Conservation (phyloP, 2,113 vertebrate species). For the Oncorhynchus mykiss region DNA sequence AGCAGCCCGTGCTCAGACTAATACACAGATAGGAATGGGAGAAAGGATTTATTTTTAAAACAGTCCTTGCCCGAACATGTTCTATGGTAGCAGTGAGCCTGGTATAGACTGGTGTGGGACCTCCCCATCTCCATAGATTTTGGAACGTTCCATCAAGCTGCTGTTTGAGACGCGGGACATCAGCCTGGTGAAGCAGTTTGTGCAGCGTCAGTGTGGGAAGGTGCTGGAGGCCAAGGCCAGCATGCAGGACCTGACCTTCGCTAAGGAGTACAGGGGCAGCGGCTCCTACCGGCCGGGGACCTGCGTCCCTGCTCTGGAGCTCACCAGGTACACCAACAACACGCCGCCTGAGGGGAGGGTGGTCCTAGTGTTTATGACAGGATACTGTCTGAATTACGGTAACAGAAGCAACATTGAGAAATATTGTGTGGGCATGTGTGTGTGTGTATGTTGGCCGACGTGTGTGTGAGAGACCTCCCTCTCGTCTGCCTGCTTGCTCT, state of each 20-base stretch:
- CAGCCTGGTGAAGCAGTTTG: conserved; percentile 94
- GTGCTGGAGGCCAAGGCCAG: conserved; percentile 91
- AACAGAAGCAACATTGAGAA: too few species aligned
- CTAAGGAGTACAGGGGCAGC: conserved; percentile 95
- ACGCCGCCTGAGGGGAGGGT: too few species aligned
- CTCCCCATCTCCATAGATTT: conserved; percentile 76
- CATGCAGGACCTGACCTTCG: conserved; percentile 96
- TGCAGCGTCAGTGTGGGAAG: conserved; percentile 93
- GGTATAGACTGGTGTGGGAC: conserved; percentile 1
- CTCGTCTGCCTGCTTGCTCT: not conserved
- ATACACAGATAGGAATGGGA: conserved; percentile 13
- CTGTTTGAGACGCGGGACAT: conserved; percentile 97
- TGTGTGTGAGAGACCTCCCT: not conserved
- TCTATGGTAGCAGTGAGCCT: not conserved
- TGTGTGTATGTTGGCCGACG: not conserved
- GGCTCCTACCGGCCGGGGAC: conserved; percentile 87
- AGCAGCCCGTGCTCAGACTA: not conserved
- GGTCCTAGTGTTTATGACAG: too few species aligned
- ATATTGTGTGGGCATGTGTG: not conserved
- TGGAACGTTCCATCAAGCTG: conserved; percentile 96
- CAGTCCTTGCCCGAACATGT: too few species aligned
- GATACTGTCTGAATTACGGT: too few species aligned
- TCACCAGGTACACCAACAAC: conserved; percentile 82
- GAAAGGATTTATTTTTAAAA: not conserved
- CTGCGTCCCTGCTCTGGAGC: conserved; percentile 93